These are phyloP conservation scores for Drosophila kanekoi DNA, from an alignment of 2,888 invertebrate species.

Conservation along the genomic window DNA sequence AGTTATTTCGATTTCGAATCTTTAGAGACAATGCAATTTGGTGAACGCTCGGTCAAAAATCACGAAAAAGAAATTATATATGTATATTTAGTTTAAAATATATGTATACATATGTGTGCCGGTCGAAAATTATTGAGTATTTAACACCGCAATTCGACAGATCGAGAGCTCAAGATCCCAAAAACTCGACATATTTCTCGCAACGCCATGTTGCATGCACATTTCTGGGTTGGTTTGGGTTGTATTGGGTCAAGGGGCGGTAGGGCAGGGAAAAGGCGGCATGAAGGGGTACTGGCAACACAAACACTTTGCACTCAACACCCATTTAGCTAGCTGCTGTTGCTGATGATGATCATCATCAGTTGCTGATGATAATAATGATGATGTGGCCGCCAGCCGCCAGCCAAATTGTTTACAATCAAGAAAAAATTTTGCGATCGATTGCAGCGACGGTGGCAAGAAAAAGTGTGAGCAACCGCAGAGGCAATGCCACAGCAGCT, in stretches of 20 bases:
- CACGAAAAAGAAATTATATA: constrained; percentile 11
- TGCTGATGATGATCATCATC: constrained; percentile 39
- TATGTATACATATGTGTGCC: constrained; percentile 12
- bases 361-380: constrained; percentile 46
- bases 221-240: constrained; percentile 16
- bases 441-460: constrained; percentile 62
- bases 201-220: constrained; percentile 49
- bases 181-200: constrained; percentile 23
- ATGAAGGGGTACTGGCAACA: constrained; percentile 36
- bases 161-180: constrained; percentile 43
- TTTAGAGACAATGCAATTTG: constrained; percentile 67
- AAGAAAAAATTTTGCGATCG: constrained; percentile 71
- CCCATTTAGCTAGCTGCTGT: constrained; percentile 72
- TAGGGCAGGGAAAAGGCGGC: background rate
- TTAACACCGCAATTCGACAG: constrained; percentile 65
- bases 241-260: background rate
- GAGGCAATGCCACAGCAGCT: constrained; percentile 40
- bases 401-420: constrained; percentile 78
- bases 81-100: background rate
- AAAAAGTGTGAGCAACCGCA: constrained; percentile 71
- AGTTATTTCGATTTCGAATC: constrained; percentile 61
- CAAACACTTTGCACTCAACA: constrained; percentile 80
- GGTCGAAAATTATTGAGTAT: constrained; percentile 71
- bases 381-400: constrained; percentile 68
- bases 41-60: constrained; percentile 24